Percentiles rank a stretch among this genome's conserved stretches.
phyloP scores from a whole-genome alignment of 2,113 vertebrate species.

The Heteronetta atricapilla region DNA sequence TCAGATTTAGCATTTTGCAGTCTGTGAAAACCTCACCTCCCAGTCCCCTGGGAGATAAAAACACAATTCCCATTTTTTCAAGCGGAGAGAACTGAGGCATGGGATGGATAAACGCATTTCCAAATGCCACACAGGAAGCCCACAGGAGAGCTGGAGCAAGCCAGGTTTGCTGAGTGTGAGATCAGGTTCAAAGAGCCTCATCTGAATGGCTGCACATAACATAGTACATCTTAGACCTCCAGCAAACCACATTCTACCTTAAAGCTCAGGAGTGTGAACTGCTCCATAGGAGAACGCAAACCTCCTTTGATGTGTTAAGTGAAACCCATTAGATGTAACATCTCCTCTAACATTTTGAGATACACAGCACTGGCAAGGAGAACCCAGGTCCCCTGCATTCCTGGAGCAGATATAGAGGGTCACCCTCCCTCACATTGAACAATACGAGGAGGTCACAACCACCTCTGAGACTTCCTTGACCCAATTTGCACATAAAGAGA shows the following conservation, averaged over 20 bases:
- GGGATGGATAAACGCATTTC: background rate
- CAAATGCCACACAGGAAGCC: background rate
- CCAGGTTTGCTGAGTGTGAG: background rate
- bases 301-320: background rate
- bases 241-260: background rate
- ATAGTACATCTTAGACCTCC: background rate
- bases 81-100: fast-evolving
- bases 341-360: background rate
- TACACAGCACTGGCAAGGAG: background rate
- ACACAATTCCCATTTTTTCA: fast-evolving
- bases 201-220: background rate
- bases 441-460: background rate
- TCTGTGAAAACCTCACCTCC: background rate
- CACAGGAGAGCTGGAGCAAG: background rate
- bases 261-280: background rate
- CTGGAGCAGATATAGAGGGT: background rate
- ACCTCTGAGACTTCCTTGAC: background rate
- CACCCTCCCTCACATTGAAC: background rate
- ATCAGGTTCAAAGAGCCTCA: background rate
- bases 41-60: background rate
- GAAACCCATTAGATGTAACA: background rate
- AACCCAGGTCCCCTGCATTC: background rate
- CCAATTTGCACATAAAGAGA: background rate
- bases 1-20: background rate
- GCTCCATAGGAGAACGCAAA: background rate